Evolutionary conservation across 2,113 vertebrate genomes (phyloP), one percentile per base, ranked within the genome.

Genomic region (Grammomys dolichurus): DNA sequence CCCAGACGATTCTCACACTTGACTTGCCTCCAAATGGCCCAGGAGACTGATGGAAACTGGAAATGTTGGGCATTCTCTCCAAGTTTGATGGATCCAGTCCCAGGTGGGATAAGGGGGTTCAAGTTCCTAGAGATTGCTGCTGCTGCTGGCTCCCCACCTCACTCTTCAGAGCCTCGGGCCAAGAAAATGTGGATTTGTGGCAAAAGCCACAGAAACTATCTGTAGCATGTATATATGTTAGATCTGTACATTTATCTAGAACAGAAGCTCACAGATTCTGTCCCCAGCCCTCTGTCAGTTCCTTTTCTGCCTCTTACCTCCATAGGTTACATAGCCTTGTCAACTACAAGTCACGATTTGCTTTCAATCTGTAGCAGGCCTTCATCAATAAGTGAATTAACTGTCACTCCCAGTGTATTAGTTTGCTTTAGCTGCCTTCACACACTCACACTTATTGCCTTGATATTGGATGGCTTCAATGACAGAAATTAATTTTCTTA

Each of bases 231-330:
- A 11, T 48, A 48, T 48, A 24, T 75, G 60, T 80, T 28, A 46
- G 72, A 60, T 82, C 19, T 75, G 81, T 60, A 2, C 86, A n/a
- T 89, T 90, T 95, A 86, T 56, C 36, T 90, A 56, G 54, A 91
- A 73, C 48, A 89, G 93, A 90, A 51, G 78, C 67, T 48, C 31
- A 46, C 43, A 51, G 65, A 54, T 96, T 96, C 67, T 69, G 67
- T 69, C 6, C 67, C 31, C 33, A 36, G 11, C 67, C 65, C 46
- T 36, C 56, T 7, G n/a, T 40, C 31, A 36, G 70, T 5, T 69
- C 33, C 40, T 81, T 60, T 58, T 67, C 46, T 54, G 33, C 16
- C 20, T 87, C 22, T 40, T 36, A 28, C 43, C 80, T 75, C 36
- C 43, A n/a, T 2, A 0, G 14, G 58, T 72, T 60, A n/a, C 46